Conservation (phyloP, 2,113 vertebrate genomes). For the Vidua macroura region DNA sequence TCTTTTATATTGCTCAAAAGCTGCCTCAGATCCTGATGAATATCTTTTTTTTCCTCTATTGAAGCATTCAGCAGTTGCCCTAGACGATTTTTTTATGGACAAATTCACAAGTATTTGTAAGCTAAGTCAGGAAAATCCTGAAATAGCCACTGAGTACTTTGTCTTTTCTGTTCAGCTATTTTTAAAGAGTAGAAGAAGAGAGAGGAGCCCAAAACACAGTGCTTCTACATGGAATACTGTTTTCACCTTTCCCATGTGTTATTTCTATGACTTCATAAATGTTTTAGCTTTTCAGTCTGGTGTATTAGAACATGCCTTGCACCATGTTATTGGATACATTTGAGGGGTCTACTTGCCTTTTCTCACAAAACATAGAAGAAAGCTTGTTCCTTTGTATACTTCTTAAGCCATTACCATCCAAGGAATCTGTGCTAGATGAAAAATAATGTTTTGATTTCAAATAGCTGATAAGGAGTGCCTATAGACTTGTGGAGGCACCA, state of each 20-base stretch:
- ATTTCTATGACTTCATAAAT: not conserved
- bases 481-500: not conserved
- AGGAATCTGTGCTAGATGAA: not conserved
- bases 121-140: not conserved
- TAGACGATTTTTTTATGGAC: not conserved
- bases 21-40: not conserved
- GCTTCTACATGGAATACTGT: not conserved
- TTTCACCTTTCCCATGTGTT: not conserved
- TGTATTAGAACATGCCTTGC: not conserved
- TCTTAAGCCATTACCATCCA: not conserved
- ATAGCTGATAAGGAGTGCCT: not conserved
- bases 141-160: not conserved
- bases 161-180: conserved; percentile 3
- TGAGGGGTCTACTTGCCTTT: not conserved
- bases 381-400: not conserved
- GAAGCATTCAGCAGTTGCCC: not conserved
- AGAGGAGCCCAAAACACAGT: not conserved
- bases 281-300: not conserved
- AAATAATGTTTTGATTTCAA: not conserved
- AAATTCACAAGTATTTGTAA: not conserved
- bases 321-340: not conserved
- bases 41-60: not conserved
- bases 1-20: not conserved
- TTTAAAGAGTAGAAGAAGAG: not conserved
- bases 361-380: not conserved